Conservation (phyloP, 2,797 vertebrate species). For the Halcyon badia region DNA sequence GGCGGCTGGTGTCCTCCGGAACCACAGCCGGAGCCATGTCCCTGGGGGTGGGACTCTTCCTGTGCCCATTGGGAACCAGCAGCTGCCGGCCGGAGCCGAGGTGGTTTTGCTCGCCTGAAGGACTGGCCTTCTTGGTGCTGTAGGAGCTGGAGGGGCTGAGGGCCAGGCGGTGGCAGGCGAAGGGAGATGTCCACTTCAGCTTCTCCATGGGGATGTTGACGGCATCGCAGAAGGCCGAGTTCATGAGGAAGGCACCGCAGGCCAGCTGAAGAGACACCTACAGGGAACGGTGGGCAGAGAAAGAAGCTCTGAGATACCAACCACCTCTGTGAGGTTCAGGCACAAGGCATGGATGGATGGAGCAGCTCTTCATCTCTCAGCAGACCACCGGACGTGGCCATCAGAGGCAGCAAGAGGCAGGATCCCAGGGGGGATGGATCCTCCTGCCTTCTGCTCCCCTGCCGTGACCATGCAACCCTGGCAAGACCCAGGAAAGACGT, state of each 20-base stretch:
- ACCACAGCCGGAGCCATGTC: rapidly evolving
- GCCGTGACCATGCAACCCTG: not conserved
- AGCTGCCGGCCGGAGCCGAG: not conserved
- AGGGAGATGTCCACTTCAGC: conserved; percentile 95
- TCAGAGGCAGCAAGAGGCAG: not conserved
- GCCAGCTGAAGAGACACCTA: conserved; percentile 94
- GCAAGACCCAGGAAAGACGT: not conserved
- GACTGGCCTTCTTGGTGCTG: conserved; percentile 50
- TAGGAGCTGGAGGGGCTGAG: conserved; percentile 80
- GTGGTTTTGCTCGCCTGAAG: not conserved
- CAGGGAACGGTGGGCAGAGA: not conserved
- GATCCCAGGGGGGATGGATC: rapidly evolving
- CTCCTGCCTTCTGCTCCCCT: not conserved
- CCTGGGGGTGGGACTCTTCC: not conserved
- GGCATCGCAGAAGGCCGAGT: conserved; percentile 86
- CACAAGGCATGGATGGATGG: not conserved
- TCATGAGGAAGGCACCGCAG: conserved; percentile 90
- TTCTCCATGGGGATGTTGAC: conserved; percentile 93
- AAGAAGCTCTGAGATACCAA: not conserved
- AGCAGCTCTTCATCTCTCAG: not conserved
- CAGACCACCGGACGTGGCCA: rapidly evolving
- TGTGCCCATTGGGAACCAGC: not conserved
- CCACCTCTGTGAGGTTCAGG: not conserved
- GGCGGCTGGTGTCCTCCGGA: not conserved
- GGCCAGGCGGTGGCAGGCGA: conserved; percentile 88